Evolutionary conservation across 2,888 invertebrate genomes (phyloP), one percentile per base, ranked within the genome.

Genomic region (Sceliomorpha sp.): DNA sequence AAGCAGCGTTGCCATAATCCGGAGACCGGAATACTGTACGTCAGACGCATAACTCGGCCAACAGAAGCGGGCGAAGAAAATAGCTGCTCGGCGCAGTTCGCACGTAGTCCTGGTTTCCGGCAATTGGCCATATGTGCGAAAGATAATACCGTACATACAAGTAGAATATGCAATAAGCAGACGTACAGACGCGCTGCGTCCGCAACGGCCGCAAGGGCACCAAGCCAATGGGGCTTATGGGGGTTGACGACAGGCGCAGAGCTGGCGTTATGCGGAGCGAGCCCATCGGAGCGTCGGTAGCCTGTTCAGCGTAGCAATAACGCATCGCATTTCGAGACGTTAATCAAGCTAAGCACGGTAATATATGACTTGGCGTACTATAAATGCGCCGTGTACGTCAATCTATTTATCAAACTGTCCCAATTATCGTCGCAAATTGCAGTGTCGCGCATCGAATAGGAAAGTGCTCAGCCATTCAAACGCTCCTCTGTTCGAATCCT

Each of bases 271-370:
- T 64, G 59, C 58, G 40, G 39, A 45, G 37, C 36, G 48, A 53
- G 40, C 42, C 56, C 64, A 44, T 55, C 45, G 58, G 60, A 32
- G 64, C 39, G 63, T 69, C 71, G 56, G 55, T 68, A 63, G 44
- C 69, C 68, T 72, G 69, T 70, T 73, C 74, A 73, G 70, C 70
- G 70, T 73, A 55, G 77, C 75, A 75, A 77, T 78, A 77, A 79
- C 70, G 73, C 75, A 77, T 77, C 66, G 74, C 74, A 76, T 75
- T 79, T 74, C 58, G 70, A 73, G 78, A 79, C 79, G 81, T 83
- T 81, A 82, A 83, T 83, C 83, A 83, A 75, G 72, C 78, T 77
- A 73, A 78, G 76, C 74, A 72, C 64, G 73, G 73, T 77, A 79
- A 79, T 80, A 72, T 77, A 77, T 71, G 76, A 66, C 74, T 70